Evolutionary conservation across 2,113 vertebrate genomes (phyloP), one percentile per base, ranked within the genome.

Genomic region (Eurystomus gularis): DNA sequence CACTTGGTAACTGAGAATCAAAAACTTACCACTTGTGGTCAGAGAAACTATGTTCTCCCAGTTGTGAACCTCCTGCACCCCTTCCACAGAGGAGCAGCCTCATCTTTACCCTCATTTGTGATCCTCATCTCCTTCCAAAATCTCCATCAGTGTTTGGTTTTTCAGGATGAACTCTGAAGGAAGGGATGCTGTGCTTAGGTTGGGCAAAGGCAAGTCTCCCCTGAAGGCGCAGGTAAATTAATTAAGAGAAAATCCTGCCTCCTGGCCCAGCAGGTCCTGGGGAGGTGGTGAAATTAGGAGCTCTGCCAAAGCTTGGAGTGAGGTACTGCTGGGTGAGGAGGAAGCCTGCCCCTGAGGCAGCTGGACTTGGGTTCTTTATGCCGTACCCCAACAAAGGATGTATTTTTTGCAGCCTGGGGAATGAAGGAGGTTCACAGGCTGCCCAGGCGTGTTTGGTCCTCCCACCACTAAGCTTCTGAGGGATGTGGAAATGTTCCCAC

Each of bases 1-100:
- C 58, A 6, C 11, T 17, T 61, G 48, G 33, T 35, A 40, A 51
- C 1, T 66, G 76, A 64, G 68, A 78, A 70, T 55, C 44, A 28
- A 48, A 72, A 84, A 19, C 11, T 76, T 6, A 24, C 3, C 39
- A 25, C 64, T 52, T 3, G 1, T 4, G 3, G 46, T 17, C 82
- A 82, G 73, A 93, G 93, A 73, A 97, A 76, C 57, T 17, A 25
- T 71, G 82, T 33, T 94, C 89, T 91, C 39, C 51, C 71, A 23
- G 52, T 31, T 21, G 23, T 17, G 57, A 8, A 49, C 48, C 26
- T 79, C 51, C 40, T 5, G 6, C 40, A 39, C 18, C 35, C 51
- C 62, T 73, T 40, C 44, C 54, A 48, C 35, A 11, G 71, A 33
- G 28, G n/a, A 37, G 12, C 51, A 35, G 33, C 37, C 31, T 69